These are phyloP conservation scores for Eremophila alpestris DNA, from an alignment of 2,797 vertebrate species.

Conservation along the genomic window DNA sequence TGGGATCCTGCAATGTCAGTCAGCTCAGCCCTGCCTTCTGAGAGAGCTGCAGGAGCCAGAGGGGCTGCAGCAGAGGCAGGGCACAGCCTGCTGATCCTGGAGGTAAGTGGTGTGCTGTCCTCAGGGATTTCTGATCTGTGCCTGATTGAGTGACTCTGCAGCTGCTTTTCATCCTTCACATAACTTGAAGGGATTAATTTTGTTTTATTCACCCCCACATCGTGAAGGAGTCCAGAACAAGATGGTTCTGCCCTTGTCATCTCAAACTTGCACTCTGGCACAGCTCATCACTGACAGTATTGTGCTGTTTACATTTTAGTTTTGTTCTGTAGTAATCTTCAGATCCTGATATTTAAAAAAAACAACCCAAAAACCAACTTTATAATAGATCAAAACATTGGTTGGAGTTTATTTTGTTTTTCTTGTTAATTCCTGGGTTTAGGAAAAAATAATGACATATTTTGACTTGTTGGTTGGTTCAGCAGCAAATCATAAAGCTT, in stretches of 20 bases:
- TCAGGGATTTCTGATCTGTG: neutral
- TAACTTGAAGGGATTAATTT: neutral
- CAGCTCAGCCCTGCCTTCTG: neutral
- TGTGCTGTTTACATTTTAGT: neutral
- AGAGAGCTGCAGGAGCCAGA: fast-evolving
- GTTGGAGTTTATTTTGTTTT: neutral
- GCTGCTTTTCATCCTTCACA: neutral
- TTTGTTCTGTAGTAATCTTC: neutral
- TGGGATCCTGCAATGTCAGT: neutral
- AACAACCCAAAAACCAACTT: neutral
- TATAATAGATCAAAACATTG: neutral
- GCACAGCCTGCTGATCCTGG: neutral
- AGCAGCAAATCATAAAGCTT: neutral
- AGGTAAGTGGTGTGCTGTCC: no score
- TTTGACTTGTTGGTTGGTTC: neutral
- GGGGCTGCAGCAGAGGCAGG: neutral
- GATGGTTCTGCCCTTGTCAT: fast-evolving
- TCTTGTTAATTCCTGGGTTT: neutral
- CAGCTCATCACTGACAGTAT: neutral
- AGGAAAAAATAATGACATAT: neutral
- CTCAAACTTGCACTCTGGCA: neutral
- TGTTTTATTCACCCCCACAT: neutral
- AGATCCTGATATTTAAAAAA: neutral
- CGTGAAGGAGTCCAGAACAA: neutral
- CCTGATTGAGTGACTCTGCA: neutral